These are phyloP conservation scores for Elymnias hypermnestra DNA, from an alignment of 1,140 invertebrate genomes.

Conservation along the genomic window DNA sequence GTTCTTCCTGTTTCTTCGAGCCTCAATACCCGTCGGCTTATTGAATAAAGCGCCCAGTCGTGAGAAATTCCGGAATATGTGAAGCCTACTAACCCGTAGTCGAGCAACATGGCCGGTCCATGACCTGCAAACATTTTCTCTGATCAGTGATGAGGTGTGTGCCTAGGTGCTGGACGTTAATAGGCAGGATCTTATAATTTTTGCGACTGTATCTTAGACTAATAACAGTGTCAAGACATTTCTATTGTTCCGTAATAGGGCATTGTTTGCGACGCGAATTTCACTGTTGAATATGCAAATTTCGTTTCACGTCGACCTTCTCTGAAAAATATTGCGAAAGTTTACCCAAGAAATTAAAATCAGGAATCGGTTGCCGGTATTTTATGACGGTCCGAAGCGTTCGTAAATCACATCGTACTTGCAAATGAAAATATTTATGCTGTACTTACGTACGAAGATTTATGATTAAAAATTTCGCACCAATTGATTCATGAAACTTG, in stretches of 20 bases:
- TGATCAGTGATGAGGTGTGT: no score
- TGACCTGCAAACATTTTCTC: no score
- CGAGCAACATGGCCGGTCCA: no score
- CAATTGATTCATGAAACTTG: neutral
- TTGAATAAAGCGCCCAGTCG: no score
- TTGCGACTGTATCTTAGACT: conserved; percentile 11
- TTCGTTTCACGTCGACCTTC: conserved; percentile 44
- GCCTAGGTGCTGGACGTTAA: no score
- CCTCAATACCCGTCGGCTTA: no score
- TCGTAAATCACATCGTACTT: conserved; percentile 8
- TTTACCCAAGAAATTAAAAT: conserved; percentile 57
- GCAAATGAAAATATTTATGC: conserved; percentile 9
- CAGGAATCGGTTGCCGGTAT: conserved; percentile 39
- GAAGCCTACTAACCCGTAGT: no score
- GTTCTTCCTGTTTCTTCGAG: no score
- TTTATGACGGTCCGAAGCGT: conserved; percentile 9
- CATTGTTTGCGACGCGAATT: conserved; percentile 68
- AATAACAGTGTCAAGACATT: conserved; percentile 58
- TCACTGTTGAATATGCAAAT: conserved; percentile 66
- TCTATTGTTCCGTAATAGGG: conserved; percentile 63
- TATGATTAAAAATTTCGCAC: conserved; percentile 6
- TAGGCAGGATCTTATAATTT: no score
- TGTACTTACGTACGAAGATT: conserved; percentile 5
- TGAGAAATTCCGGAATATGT: no score
- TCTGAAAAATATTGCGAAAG: conserved; percentile 62